Base-by-base conservation (phyloP, 35 echinoderm and acorn worm genomes). In the Lytechinus pictus region DNA sequence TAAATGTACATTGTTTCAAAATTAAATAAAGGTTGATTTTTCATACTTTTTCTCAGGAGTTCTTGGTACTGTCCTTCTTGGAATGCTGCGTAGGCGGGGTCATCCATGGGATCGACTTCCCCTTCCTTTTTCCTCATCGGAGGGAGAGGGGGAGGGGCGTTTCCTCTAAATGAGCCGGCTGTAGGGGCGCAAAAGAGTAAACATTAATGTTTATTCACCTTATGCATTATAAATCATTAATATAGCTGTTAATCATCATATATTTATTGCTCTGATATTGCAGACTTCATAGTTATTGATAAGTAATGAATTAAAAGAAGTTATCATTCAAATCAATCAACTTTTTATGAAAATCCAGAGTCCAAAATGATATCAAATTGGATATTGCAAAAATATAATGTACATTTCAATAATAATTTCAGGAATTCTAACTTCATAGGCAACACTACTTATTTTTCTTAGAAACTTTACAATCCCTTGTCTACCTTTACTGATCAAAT, bases 61-160 rank as follows among this genome's bases (percentile, higher is more conserved):
- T 8, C 2, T 55, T 54, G 24, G 9, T 93, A 93, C 44, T 54
- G 24, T 53, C 91, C 92, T 8, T 66, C 95, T 53, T n/a, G 4
- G 24, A 93, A 54, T 0, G 9, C 91, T 54, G 5, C 91, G 27
- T 93, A 93, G 9, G 53, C 55, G 1, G 91, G 91, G 10, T 93
- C 91, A 57, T 57, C 91, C 91, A 93, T 93, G 91, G 28, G 28
- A 53, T 93, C 91, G 19, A 24, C 52, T 9, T 3, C 52, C 4
- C 28, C 91, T 57, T 91, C 88, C 51, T 66, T 86, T 27, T 95
- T 95, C 55, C 96, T 97, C 95, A 95, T 95, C 3, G 96, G 96
- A 9, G 95, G 96, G 12, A 97, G 92, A 27, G 96, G 95, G 1
- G 96, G 95, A 24, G 96, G 96, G 21, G 27, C 27, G 16, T 54